These are phyloP conservation scores for Tetranychus truncatus DNA, from an alignment of 2,888 invertebrate species.

Conservation along the genomic window DNA sequence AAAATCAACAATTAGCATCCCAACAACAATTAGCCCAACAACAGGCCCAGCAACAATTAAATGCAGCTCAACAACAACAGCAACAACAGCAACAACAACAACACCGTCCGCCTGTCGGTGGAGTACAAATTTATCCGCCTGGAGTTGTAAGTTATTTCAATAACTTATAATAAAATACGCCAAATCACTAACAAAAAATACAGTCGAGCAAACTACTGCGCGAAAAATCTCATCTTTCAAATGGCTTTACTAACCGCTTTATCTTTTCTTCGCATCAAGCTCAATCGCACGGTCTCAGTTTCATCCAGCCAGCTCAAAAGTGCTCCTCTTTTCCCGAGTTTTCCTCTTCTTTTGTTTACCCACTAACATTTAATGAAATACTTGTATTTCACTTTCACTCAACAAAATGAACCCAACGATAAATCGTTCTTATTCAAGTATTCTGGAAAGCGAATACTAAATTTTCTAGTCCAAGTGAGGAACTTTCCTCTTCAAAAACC, in stretches of 20 bases:
- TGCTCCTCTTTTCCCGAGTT: constrained; percentile 6
- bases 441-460: background rate
- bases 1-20: background rate
- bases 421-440: background rate
- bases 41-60: background rate
- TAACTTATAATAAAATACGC: background rate
- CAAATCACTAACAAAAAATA: background rate
- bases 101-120: constrained; percentile 37
- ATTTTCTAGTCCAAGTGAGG: background rate
- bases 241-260: constrained; percentile 10
- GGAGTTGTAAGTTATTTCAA: constrained; percentile 30
- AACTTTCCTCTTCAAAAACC: background rate
- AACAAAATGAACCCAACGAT: background rate
- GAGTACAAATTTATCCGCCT: constrained; percentile 38
- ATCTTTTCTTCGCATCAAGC: constrained; percentile 5
- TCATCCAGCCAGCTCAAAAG: background rate
- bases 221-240: background rate
- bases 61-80: constrained; percentile 1
- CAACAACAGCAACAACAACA: constrained; percentile 35
- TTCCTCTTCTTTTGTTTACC: background rate
- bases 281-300: background rate
- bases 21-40: constrained; percentile 4
- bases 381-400: constrained; percentile 10
- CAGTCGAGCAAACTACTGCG: background rate
- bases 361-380: constrained; percentile 22